These are phyloP conservation scores for Amphilophus citrinellus DNA, from an alignment of 2,113 vertebrate genomes.

Conservation along the genomic window DNA sequence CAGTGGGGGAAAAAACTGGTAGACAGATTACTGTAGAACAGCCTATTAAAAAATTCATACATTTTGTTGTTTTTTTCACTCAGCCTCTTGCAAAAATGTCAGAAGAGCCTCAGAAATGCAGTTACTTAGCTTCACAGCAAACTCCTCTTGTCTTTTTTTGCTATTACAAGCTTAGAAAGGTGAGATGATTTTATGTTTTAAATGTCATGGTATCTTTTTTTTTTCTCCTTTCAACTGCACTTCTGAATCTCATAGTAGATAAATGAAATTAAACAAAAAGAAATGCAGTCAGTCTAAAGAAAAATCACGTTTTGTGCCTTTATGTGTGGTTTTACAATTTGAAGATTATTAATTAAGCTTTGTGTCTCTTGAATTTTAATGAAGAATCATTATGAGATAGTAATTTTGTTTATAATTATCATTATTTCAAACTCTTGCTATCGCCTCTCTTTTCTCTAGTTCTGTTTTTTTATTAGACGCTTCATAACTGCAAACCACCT, in stretches of 20 bases:
- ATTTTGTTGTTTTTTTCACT: background rate
- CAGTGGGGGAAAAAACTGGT: too few relatives aligned
- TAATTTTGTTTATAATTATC: background rate
- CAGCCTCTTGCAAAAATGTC: background rate
- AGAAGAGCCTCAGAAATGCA: background rate
- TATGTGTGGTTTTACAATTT: background rate
- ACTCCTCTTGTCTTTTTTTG: background rate
- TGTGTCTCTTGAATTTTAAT: background rate
- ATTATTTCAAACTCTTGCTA: slow-evolving; percentile 26
- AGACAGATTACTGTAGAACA: too few relatives aligned
- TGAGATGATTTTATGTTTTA: background rate
- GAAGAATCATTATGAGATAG: too few relatives aligned
- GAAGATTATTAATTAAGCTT: background rate
- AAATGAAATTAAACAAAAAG: background rate
- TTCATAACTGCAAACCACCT: background rate
- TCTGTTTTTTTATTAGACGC: background rate
- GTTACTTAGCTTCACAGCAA: background rate
- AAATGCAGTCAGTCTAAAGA: background rate
- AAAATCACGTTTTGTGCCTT: background rate
- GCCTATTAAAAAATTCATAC: background rate
- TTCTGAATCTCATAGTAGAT: background rate
- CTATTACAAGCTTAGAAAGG: background rate
- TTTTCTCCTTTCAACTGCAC: background rate
- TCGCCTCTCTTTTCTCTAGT: background rate
- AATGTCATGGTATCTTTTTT: background rate